Percentiles rank a stretch among this genome's conserved stretches.
Conservation (phyloP, 2,113 vertebrate species). For the Albula glossodonta region DNA sequence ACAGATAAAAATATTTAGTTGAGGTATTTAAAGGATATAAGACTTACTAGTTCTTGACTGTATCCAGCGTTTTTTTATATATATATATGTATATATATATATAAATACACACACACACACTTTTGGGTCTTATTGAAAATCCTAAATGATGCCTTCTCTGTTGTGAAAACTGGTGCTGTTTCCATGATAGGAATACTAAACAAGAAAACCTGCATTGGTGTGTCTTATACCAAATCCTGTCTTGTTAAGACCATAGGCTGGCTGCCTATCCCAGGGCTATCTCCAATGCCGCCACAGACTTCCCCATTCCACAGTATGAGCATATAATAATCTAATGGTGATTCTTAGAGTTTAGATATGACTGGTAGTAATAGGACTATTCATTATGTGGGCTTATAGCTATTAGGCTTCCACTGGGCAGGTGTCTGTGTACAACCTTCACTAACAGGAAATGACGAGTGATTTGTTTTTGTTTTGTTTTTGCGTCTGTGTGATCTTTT, state of each 20-base stretch:
- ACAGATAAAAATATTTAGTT: constrained; percentile 19
- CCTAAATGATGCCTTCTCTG: constrained; percentile 25
- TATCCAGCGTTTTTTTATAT: constrained; percentile 35
- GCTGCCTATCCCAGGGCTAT: constrained; percentile 39
- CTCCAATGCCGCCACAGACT: constrained; percentile 19
- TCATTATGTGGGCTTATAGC: constrained; percentile 33
- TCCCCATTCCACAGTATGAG: constrained; percentile 31
- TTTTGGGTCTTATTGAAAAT: constrained; percentile 6
- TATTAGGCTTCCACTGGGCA: constrained; percentile 37
- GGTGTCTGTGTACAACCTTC: constrained; percentile 13
- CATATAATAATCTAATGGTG: constrained; percentile 18
- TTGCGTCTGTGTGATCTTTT: constrained; percentile 23
- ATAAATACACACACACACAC: constrained; percentile 5
- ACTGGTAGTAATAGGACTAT: constrained; percentile 19
- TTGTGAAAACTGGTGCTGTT: constrained; percentile 29
- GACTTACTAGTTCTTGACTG: constrained; percentile 42
- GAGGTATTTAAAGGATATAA: not conserved
- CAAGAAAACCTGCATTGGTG: constrained; percentile 38
- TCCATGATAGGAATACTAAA: constrained; percentile 24
- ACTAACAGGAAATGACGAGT: constrained; percentile 26
- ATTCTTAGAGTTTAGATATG: constrained; percentile 12
- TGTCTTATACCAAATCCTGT: constrained; percentile 42
- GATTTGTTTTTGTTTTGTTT: constrained; percentile 29
- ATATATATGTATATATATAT: not conserved
- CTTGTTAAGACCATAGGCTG: constrained; percentile 29